Conservation (phyloP, 1,140 invertebrate genomes). For the Calosoma granatense region DNA sequence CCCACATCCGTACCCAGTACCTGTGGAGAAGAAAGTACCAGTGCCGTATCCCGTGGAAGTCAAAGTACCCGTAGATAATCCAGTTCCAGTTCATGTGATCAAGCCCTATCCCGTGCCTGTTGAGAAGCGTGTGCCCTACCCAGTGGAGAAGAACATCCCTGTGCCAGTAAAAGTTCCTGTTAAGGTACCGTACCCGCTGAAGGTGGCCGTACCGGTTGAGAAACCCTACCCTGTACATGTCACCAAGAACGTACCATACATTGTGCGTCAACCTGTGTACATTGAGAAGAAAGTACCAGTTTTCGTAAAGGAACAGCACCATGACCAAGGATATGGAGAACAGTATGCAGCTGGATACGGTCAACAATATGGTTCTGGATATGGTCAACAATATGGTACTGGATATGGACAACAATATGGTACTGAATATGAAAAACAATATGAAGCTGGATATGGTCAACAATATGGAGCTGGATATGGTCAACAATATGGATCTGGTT, state of each 20-base stretch:
- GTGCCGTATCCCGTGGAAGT: conserved; percentile 39
- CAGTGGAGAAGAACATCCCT: conserved; percentile 30
- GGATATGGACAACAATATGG: conserved; percentile 3
- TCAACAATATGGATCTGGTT: background rate
- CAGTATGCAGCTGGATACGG: too few species aligned
- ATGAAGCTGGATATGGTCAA: too few species aligned
- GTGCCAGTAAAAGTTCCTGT: conserved; percentile 32
- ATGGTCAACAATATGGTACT: too few species aligned
- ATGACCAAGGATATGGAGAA: too few species aligned
- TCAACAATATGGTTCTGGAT: background rate
- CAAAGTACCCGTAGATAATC: conserved; percentile 32
- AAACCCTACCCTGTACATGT: conserved; percentile 26
- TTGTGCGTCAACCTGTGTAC: conserved; percentile 16
- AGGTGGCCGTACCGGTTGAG: conserved; percentile 10
- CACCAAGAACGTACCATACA: conserved; percentile 33
- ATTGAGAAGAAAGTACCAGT: conserved; percentile 17
- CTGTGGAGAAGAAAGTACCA: conserved; percentile 27
- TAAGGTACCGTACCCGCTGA: conserved; percentile 23
- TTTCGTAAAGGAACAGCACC: conserved; percentile 11
- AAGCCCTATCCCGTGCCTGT: conserved; percentile 34
- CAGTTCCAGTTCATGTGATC: conserved; percentile 15
- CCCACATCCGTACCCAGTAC: conserved; percentile 27
- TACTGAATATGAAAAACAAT: too few species aligned
- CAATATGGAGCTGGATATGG: background rate
- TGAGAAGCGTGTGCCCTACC: conserved; percentile 29